These are phyloP conservation scores for Agelas oroides DNA, from an alignment of 37 sponge, comb jelly and placozoan species.

Conservation along the genomic window DNA sequence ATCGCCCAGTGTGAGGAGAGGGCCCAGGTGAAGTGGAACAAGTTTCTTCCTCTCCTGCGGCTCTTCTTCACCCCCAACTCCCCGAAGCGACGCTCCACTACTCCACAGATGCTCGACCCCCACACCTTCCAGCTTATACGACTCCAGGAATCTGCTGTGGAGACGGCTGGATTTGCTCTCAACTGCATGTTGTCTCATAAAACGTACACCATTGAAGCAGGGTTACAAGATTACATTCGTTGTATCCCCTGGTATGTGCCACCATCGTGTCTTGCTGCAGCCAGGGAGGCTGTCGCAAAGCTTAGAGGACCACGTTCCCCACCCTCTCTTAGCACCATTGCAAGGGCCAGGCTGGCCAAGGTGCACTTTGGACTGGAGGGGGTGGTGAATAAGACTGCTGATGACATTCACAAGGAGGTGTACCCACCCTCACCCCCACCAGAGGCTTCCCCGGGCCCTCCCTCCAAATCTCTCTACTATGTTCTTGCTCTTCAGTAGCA, in stretches of 20 bases:
- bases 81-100: not conserved
- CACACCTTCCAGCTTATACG: not conserved
- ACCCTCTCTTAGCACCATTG: conserved; percentile 23
- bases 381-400: not conserved
- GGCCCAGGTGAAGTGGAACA: not conserved
- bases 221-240: not conserved
- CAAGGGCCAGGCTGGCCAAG: conserved; percentile 17
- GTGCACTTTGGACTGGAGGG: conserved; percentile 33
- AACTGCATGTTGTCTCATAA: not conserved
- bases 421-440: too few species aligned
- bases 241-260: conserved; percentile 17
- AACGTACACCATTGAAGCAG: not conserved
- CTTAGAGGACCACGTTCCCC: not conserved
- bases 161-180: not conserved
- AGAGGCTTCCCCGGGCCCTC: too few species aligned
- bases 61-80: conserved; percentile 8
- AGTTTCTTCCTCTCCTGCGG: conserved; percentile 8
- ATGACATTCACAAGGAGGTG: not conserved
- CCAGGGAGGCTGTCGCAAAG: not conserved
- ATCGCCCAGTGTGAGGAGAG: not conserved
- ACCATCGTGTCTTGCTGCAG: not conserved
- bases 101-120: too few species aligned
- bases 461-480: not conserved
- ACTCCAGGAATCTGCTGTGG: not conserved
- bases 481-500: too few species aligned